Evolutionary conservation across 2,888 invertebrate species (phyloP), one percentile per base, ranked within the genome.

Genomic region (Eutolmus rufibarbis): DNA sequence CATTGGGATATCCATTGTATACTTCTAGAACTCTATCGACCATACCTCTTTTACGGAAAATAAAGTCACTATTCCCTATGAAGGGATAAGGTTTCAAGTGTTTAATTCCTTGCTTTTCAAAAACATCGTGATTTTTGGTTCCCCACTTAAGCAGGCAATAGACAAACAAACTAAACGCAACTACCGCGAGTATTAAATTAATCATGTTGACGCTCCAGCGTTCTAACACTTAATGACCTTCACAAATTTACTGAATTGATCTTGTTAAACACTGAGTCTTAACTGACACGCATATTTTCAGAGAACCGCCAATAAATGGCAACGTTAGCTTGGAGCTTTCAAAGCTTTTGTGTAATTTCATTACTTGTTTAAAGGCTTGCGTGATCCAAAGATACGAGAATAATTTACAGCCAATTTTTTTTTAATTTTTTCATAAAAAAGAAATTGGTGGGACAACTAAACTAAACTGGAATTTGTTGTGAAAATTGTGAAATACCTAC

Each of bases 41-140:
- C 14, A 43, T 16, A 1, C 56, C 56, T 2, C 81, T 81, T 66
- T 28, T 28, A 28, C 66, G 66, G 12, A 66, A 81, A 16, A 84
- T 23, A 66, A 40, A 84, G 3, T 37, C 43, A 40, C 40, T 84
- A 16, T 34, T 84, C 12, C 84, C 84, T n/a, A 84, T 9, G 14
- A 84, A 74, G 23, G 84, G 84, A 37, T 66, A 40, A 5, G 84
- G 84, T 43, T 84, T 84, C 19, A 84, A 9, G 14, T 84, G 66
- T 40, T 84, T 84, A 37, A 84, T 16, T 34, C 84, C 84, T 74
- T 74, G 66, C 16, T 84, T 84, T 23, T 74, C 66, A 40, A 84
- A 84, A 14, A 40, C 37, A 66, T 84, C 84, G 19, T 84, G 84
- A 31, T 84, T 84, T 19, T 40, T 84, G 8, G 66, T 66, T 19